phyloP scores from a whole-genome alignment of 2,888 invertebrate species.

The Standfussiana lucernea region DNA sequence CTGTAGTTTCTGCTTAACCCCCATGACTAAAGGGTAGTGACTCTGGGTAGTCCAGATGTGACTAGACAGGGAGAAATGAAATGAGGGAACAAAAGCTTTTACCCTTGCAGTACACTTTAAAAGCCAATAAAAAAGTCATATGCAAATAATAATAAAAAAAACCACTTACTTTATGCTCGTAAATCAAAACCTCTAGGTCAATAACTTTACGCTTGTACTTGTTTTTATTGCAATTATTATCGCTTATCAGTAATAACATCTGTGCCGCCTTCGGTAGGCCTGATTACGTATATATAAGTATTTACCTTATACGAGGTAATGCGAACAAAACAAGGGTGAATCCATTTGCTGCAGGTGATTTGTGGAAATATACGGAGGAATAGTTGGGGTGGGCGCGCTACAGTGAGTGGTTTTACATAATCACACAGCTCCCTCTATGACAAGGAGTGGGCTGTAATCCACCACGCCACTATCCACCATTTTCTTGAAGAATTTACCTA shows the following conservation, averaged over 20 bases:
- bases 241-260: conserved; percentile 32
- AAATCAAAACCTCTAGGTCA: conserved; percentile 25
- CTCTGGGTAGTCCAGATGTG: not conserved
- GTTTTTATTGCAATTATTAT: conserved; percentile 24
- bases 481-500: not conserved
- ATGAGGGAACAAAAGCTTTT: not conserved
- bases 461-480: too few relatives aligned
- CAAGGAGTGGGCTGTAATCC: not conserved
- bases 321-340: conserved; percentile 54
- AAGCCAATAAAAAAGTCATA: not conserved
- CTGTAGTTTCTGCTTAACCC: not conserved
- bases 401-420: not conserved
- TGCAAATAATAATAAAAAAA: not conserved
- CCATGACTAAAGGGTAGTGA: not conserved
- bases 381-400: not conserved
- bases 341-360: conserved; percentile 53
- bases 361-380: conserved; percentile 24
- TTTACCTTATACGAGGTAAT: conserved; percentile 46
- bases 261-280: conserved; percentile 19
- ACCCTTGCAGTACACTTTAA: not conserved
- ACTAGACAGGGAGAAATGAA: not conserved
- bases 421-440: not conserved
- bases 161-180: not conserved
- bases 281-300: conserved; percentile 32
- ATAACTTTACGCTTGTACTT: conserved; percentile 13